Evolutionary conservation across 2,797 vertebrate genomes (phyloP).

Genomic region (Gymnothorax javanicus): DNA sequence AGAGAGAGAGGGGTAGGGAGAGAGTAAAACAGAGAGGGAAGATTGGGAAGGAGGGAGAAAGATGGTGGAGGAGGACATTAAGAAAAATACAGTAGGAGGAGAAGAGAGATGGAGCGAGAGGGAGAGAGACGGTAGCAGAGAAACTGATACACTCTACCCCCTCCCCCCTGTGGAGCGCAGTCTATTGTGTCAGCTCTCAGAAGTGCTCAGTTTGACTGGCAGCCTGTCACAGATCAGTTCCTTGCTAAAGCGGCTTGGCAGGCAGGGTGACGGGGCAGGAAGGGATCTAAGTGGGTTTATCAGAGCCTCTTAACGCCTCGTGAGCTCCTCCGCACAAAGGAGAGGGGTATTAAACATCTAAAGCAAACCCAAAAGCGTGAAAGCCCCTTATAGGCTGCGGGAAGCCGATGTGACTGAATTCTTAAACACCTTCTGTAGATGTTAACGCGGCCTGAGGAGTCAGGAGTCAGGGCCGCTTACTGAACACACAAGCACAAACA

Average conservation of each 20-base stretch:
- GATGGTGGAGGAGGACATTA: conserved; percentile 35
- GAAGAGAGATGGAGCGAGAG: conserved; percentile 30
- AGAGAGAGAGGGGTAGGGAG: neutral
- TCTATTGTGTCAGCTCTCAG: conserved; percentile 94
- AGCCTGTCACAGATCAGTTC: conserved; percentile 98
- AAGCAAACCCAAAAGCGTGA: conserved; percentile 98
- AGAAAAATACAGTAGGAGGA: conserved; percentile 46
- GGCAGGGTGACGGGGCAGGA: conserved; percentile 94
- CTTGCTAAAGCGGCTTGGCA: conserved; percentile 80
- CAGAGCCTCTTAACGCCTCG: conserved; percentile 88
- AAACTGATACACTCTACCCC: conserved; percentile 64
- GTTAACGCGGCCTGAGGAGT: conserved; percentile 86
- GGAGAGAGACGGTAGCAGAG: conserved; percentile 52
- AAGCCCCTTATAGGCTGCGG: conserved; percentile 91
- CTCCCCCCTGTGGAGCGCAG: conserved; percentile 70
- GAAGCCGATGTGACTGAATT: conserved; percentile 97
- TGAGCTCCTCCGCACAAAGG: conserved; percentile 88
- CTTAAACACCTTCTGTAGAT: conserved; percentile 88
- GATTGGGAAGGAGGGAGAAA: conserved; percentile 34
- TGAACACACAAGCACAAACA: conserved; percentile 58
- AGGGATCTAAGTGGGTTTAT: conserved; percentile 98
- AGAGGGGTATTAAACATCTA: conserved; percentile 97
- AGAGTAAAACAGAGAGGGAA: neutral
- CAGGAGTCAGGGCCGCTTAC: conserved; percentile 36
- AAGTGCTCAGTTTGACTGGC: conserved; percentile 94